Percentiles rank a stretch among this genome's conserved stretches.
Evolutionary conservation across 2,113 vertebrate species (phyloP).

Genomic region (Micronycteris hirsuta): DNA sequence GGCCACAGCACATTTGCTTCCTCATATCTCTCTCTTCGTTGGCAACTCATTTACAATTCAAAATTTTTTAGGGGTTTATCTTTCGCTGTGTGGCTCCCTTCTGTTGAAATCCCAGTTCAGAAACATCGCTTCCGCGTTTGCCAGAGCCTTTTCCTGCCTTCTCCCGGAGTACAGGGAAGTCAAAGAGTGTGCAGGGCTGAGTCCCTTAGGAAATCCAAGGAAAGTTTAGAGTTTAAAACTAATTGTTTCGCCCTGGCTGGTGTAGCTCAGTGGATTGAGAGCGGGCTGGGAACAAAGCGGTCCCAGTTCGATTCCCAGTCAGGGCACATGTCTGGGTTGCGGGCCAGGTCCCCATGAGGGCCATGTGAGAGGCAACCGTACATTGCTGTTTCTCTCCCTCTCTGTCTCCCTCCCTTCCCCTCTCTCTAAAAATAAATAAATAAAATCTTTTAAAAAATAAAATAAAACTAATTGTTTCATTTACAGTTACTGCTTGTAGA

Average conservation of each 20-base stretch:
- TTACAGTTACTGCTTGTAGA: not conserved
- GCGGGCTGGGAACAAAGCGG: no score
- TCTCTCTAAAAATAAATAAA: no score
- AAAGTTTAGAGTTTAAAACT: not conserved
- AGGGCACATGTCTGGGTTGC: no score
- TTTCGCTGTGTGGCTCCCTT: not conserved
- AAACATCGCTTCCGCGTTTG: not conserved
- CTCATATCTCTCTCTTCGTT: not conserved
- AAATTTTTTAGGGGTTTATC: not conserved
- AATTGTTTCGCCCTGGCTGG: no score
- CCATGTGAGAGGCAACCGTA: no score
- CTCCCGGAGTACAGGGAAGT: accelerated
- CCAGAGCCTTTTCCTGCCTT: not conserved
- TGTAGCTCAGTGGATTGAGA: no score
- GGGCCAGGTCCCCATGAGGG: no score
- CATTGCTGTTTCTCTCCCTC: no score
- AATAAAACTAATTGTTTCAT: no score
- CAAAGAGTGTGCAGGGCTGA: not conserved
- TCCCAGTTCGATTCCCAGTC: no score
- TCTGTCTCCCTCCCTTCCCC: no score
- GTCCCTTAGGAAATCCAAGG: not conserved
- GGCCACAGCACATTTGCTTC: not conserved
- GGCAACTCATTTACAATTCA: conserved; percentile 16
- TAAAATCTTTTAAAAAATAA: no score
- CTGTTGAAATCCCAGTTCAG: accelerated